phyloP scores from a whole-genome alignment of 2,113 vertebrate genomes.

The Phaethon lepturus region DNA sequence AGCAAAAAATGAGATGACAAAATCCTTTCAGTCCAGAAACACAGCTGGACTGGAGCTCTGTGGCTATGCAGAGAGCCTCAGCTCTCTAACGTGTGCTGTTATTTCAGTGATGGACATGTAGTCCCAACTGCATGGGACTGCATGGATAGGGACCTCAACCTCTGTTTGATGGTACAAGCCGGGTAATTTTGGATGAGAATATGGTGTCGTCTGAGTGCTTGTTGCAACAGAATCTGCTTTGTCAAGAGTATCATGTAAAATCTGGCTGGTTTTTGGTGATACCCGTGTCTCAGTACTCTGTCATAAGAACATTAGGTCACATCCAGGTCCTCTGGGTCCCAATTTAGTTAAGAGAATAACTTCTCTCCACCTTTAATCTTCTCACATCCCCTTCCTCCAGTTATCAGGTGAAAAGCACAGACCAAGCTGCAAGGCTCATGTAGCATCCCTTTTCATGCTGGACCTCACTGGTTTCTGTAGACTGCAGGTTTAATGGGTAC shows the following conservation, averaged over 20 bases:
- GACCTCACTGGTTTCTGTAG: not conserved
- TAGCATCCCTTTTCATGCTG: not conserved
- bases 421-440: not conserved
- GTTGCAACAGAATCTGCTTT: not conserved
- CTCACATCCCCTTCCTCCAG: not conserved
- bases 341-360: not conserved
- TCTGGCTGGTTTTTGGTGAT: not conserved
- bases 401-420: not conserved
- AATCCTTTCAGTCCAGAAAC: not conserved
- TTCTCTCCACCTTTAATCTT: not conserved
- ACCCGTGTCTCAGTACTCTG: not conserved
- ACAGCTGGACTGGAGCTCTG: not conserved
- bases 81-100: not conserved
- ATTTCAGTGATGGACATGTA: not conserved
- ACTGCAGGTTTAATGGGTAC: not conserved
- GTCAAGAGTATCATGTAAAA: not conserved
- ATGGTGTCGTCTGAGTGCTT: not conserved
- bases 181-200: not conserved
- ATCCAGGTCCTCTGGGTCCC: not conserved
- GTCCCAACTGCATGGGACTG: not conserved
- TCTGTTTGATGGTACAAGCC: not conserved
- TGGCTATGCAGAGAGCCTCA: not conserved
- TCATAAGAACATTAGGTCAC: not conserved
- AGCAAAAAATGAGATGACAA: not conserved
- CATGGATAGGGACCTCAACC: not conserved